Evolutionary conservation across 2,888 invertebrate genomes (phyloP).

Genomic region (Cerastis rubricosa): DNA sequence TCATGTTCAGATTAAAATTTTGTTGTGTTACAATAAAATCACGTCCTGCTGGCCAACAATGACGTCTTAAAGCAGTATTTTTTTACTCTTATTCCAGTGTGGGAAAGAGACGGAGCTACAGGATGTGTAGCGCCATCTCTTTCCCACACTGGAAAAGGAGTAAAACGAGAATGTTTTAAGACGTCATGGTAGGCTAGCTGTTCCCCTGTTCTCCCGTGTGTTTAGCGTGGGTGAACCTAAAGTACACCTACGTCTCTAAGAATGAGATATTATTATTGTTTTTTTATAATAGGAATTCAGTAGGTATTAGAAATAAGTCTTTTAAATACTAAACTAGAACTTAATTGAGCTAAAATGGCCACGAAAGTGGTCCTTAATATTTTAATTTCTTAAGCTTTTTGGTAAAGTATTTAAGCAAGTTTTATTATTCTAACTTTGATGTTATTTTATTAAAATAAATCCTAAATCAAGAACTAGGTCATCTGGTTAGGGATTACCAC

Average conservation of each 20-base stretch:
- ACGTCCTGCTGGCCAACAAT: no score
- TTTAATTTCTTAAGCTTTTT: neutral
- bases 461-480: no score
- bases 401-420: constrained; percentile 1
- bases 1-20: no score
- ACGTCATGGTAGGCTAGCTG: no score
- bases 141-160: no score
- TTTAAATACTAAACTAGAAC: neutral
- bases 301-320: neutral
- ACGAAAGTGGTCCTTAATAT: neutral
- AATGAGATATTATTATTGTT: neutral
- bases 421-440: neutral
- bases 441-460: neutral
- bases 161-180: no score
- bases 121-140: no score
- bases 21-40: neutral
- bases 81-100: no score
- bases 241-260: neutral
- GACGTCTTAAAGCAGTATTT: no score
- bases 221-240: neutral
- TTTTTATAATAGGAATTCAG: no score
- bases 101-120: no score
- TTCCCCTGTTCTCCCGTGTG: neutral
- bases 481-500: no score
- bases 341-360: neutral